Evolutionary conservation across 1,140 invertebrate species (phyloP).

Genomic region (Centruroides sculpturatus): DNA sequence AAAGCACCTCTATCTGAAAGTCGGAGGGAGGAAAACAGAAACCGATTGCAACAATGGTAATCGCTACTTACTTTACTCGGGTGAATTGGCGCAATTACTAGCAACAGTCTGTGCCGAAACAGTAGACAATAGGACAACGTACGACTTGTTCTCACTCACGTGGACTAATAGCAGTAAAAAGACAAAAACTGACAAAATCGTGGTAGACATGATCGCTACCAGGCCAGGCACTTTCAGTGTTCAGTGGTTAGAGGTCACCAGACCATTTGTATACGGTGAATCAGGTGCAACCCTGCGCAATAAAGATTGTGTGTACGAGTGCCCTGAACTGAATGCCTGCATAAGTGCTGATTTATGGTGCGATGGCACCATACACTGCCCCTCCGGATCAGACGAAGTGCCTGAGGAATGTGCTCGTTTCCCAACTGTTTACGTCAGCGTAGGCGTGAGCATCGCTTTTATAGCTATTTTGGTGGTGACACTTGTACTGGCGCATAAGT

Average conservation of each 20-base stretch:
- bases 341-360: conserved; percentile 79
- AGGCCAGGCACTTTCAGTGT: conserved; percentile 56
- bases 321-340: conserved; percentile 71
- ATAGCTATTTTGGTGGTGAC: too few species aligned
- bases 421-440: conserved; percentile 11
- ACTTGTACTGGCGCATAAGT: too few species aligned
- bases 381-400: conserved; percentile 71
- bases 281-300: conserved; percentile 35
- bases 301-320: conserved; percentile 54
- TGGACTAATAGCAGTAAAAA: conserved; percentile 14
- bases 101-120: conserved; percentile 16
- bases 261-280: conserved; percentile 22
- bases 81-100: conserved; percentile 10
- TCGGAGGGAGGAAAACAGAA: conserved; percentile 8
- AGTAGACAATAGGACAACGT: neutral
- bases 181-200: conserved; percentile 9
- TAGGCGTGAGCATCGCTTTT: too few species aligned
- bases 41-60: conserved; percentile 3
- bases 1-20: conserved; percentile 12
- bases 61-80: conserved; percentile 4
- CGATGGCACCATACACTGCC: conserved; percentile 67
- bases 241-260: conserved; percentile 66
- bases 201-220: conserved; percentile 57
- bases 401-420: conserved; percentile 39
- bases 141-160: conserved; percentile 15